phyloP scores from a whole-genome alignment of 2,113 vertebrate genomes.

The Carettochelys insculpta region DNA sequence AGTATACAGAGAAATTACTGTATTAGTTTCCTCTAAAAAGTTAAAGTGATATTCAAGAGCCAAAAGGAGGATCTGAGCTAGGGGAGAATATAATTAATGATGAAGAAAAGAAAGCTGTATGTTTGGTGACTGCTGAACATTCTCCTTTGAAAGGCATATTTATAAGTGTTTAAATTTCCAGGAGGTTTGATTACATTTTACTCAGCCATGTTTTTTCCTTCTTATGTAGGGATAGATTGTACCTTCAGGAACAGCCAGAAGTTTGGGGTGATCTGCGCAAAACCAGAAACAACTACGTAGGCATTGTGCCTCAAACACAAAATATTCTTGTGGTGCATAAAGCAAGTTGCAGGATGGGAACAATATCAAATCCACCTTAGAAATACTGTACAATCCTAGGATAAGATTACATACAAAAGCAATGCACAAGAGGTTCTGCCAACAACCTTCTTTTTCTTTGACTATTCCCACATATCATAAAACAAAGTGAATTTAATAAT shows the following conservation, averaged over 20 bases:
- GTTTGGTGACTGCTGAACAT: slow-evolving; percentile 57
- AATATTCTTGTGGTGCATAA: slow-evolving; percentile 32
- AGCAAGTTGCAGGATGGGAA: slow-evolving; percentile 9
- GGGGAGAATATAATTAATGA: slow-evolving; percentile 3
- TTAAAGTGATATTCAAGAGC: slow-evolving; percentile 48
- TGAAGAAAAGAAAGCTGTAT: slow-evolving; percentile 30
- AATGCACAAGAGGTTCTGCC: not conserved
- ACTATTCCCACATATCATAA: not conserved
- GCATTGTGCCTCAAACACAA: slow-evolving; percentile 1
- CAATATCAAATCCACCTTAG: slow-evolving; percentile 17
- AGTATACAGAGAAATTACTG: slow-evolving; percentile 43
- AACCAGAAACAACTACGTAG: slow-evolving; percentile 25
- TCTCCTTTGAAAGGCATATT: slow-evolving; percentile 59
- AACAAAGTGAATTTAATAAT: slow-evolving; percentile 20
- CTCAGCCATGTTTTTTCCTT: slow-evolving; percentile 5
- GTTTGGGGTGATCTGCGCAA: slow-evolving; percentile 23
- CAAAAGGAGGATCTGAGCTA: slow-evolving; percentile 54
- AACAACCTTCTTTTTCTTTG: not conserved
- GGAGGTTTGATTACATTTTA: slow-evolving; percentile 40
- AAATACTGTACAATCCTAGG: not conserved
- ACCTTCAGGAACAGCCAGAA: slow-evolving; percentile 52
- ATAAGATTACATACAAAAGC: not conserved
- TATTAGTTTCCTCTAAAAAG: slow-evolving; percentile 28
- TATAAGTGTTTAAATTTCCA: slow-evolving; percentile 59
- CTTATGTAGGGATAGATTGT: slow-evolving; percentile 57